phyloP scores from a whole-genome alignment of 1,140 invertebrate species.

The Nephila pilipes region DNA sequence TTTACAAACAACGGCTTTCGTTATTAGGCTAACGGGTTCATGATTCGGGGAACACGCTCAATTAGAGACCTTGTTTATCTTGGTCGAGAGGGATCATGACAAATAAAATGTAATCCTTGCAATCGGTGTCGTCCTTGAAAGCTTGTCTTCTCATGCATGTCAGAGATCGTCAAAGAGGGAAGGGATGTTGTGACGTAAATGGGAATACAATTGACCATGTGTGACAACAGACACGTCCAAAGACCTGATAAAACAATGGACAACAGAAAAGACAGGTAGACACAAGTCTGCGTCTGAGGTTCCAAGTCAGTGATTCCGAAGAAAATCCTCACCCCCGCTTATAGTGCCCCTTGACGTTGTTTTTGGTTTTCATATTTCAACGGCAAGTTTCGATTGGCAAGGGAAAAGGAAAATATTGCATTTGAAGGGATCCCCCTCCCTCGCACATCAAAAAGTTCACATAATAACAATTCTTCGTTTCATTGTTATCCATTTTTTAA shows the following conservation, averaged over 20 bases:
- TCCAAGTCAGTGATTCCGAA: slow-evolving; percentile 38
- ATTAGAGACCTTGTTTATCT: slow-evolving; percentile 27
- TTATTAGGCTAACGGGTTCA: too few relatives aligned
- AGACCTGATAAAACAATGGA: slow-evolving; percentile 71
- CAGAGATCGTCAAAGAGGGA: slow-evolving; percentile 18
- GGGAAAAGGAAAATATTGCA: too few relatives aligned
- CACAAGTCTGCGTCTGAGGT: slow-evolving; percentile 49
- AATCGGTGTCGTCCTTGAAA: slow-evolving; percentile 18
- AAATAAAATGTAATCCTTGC: slow-evolving; percentile 12
- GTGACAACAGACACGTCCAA: slow-evolving; percentile 72
- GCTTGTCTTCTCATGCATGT: slow-evolving; percentile 35
- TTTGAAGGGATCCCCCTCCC: too few relatives aligned
- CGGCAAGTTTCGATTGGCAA: too few relatives aligned
- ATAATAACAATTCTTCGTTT: too few relatives aligned
- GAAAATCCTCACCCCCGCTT: neutral
- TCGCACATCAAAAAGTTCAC: too few relatives aligned
- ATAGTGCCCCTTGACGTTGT: neutral
- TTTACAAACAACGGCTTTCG: too few relatives aligned
- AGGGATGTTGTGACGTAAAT: slow-evolving; percentile 53
- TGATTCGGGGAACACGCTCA: too few relatives aligned
- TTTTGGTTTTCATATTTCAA: neutral
- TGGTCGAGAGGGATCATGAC: neutral
- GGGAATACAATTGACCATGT: slow-evolving; percentile 66
- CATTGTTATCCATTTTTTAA: too few relatives aligned
- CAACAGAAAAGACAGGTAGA: slow-evolving; percentile 53